Evolutionary conservation across 2,888 invertebrate genomes (phyloP).

Genomic region (Acleris sparsana): DNA sequence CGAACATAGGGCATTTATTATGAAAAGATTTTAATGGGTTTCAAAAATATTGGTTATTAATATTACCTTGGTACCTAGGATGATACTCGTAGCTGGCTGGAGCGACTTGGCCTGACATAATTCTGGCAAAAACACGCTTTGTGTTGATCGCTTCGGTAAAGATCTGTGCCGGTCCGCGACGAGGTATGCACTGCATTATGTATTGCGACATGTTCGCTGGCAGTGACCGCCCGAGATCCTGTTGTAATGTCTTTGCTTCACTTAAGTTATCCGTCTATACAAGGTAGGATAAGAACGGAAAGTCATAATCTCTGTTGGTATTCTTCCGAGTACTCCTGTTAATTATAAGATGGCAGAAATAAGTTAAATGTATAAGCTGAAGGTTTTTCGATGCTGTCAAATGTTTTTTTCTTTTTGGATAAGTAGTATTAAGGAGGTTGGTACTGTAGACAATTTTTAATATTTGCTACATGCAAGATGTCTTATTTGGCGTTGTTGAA

Average conservation of each 20-base stretch:
- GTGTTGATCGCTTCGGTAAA: conserved; percentile 49
- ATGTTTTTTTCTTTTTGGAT: not conserved
- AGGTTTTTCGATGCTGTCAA: not conserved
- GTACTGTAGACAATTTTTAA: not conserved
- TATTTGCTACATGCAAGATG: not conserved
- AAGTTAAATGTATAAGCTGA: not conserved
- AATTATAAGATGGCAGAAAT: conserved; percentile 8
- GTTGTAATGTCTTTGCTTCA: not conserved
- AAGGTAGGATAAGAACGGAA: not conserved
- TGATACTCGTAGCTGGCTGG: not conserved
- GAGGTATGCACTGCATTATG: conserved; percentile 22
- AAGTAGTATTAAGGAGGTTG: too few species aligned
- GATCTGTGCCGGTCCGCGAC: conserved; percentile 47
- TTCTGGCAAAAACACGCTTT: conserved; percentile 48
- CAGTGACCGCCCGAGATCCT: conserved; percentile 20
- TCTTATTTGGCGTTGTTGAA: conserved; percentile 10
- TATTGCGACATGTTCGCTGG: conserved; percentile 22
- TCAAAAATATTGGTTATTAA: not conserved
- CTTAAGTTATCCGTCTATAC: not conserved
- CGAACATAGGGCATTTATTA: too few species aligned
- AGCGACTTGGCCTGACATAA: conserved; percentile 49
- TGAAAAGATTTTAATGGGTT: too few species aligned
- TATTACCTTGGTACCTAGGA: not conserved
- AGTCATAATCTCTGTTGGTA: conserved; percentile 1
- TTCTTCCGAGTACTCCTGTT: conserved; percentile 1